Percentiles rank a stretch among this genome's conserved stretches.
These are phyloP conservation scores for Pipistrellus nathusii DNA, from an alignment of 2,797 vertebrate species.

Conservation along the genomic window DNA sequence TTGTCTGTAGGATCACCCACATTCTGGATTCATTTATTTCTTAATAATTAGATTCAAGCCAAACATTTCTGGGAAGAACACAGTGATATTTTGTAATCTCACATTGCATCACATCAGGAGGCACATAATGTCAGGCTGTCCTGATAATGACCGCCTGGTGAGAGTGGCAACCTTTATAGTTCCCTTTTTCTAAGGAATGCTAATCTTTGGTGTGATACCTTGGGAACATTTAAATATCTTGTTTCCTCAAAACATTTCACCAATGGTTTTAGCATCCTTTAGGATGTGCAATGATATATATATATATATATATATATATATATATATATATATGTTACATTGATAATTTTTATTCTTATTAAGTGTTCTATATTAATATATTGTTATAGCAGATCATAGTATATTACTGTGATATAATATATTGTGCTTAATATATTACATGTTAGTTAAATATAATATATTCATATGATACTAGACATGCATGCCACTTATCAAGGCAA, in stretches of 20 bases:
- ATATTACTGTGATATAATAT: not conserved
- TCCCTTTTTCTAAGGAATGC: not conserved
- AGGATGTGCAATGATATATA: not conserved
- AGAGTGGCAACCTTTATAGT: not conserved
- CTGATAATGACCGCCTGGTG: not conserved
- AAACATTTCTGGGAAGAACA: conserved; percentile 4
- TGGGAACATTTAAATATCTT: conserved; percentile 41
- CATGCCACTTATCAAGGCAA: conserved; percentile 2
- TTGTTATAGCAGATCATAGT: not conserved
- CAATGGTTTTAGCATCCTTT: not conserved
- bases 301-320: too few species aligned
- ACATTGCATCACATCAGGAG: not conserved
- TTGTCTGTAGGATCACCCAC: not conserved
- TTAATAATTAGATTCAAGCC: conserved; percentile 1
- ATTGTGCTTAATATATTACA: not conserved
- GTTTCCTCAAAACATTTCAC: conserved; percentile 10
- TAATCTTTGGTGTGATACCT: not conserved
- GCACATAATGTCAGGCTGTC: not conserved
- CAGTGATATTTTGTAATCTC: conserved; percentile 7
- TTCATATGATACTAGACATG: not conserved
- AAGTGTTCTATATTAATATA: not conserved
- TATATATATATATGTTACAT: not conserved
- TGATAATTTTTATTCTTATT: conserved; percentile 25
- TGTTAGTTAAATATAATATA: not conserved
- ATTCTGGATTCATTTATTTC: not conserved